Evolutionary conservation across 2,888 invertebrate species (phyloP).

Genomic region (Scotopteryx bipunctaria): DNA sequence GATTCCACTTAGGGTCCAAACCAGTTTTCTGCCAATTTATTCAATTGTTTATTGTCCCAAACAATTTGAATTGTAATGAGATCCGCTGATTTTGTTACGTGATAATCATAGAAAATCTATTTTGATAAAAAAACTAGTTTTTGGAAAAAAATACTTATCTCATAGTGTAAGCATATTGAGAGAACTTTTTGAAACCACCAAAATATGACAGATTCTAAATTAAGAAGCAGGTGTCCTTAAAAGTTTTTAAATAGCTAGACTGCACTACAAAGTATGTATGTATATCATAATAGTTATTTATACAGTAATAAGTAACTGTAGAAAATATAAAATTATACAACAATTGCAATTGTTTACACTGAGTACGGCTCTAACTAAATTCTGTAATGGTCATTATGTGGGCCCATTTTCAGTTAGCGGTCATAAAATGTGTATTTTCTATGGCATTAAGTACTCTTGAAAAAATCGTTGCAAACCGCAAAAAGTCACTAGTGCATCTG

Average conservation of each 20-base stretch:
- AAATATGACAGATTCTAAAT: too few species aligned
- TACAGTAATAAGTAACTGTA: too few species aligned
- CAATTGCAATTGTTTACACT: neutral
- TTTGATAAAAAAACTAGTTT: neutral
- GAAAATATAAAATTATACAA: too few species aligned
- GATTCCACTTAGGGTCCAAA: conserved; percentile 12
- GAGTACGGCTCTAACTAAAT: neutral
- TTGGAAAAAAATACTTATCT: too few species aligned
- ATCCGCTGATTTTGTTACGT: conserved; percentile 10
- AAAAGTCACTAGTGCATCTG: conserved; percentile 48
- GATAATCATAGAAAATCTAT: conserved; percentile 1
- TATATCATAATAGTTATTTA: too few species aligned
- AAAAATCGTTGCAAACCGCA: conserved; percentile 26
- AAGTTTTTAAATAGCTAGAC: too few species aligned
- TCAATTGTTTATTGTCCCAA: conserved; percentile 20
- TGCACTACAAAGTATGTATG: too few species aligned
- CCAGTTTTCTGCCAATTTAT: conserved; percentile 19
- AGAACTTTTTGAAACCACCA: too few species aligned
- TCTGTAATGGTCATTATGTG: conserved; percentile 4
- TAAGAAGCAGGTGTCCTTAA: too few species aligned
- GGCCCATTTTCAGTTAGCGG: conserved; percentile 7
- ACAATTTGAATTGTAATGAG: conserved; percentile 15
- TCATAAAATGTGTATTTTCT: neutral
- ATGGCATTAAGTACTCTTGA: conserved; percentile 3
- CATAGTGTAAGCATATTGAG: too few species aligned